Evolutionary conservation across 2,888 invertebrate genomes (phyloP), one percentile per base, ranked within the genome.

Genomic region (Dicyrtoma fusca): DNA sequence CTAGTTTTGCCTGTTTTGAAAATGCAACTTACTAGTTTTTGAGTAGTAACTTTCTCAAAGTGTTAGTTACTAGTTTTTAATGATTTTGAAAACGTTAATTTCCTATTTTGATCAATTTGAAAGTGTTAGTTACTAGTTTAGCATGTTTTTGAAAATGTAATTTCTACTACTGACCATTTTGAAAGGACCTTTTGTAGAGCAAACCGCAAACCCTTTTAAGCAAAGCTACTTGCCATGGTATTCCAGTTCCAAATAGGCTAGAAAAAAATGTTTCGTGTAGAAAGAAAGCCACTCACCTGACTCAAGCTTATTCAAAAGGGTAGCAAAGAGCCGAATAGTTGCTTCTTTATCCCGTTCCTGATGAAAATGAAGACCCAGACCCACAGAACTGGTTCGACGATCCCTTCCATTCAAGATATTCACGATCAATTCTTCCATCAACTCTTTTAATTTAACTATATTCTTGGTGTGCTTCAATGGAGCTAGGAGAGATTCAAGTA

Each of bases 281-380:
- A 57, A 57, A 26, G 26, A 6, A 3, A 6, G 17, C 6, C n/a
- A 51, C 3, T 0, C 68, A 72, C 77, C 76, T 57, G 64, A 25
- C 19, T 79, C 77, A n/a, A 81, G 73, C 81, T 84, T 85, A 78
- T 85, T 85, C 53, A 85, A 68, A n/a, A 82, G 64, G n/a, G 78
- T 75, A 23, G 81, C 81, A 13, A 79, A 69, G 0, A 82, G 74
- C 53, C 81, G 73, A 42, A 79, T 74, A 59, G 78, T 75, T 21
- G 77, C 68, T 49, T 62, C 25, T 68, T 53, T 61, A 72, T 75
- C 63, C 34, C 45, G 11, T 55, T 13, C 10, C 11, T 5, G 11
- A 34, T 34, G 34, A 34, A 34, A 34, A 34, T 34, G 34, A 25
- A 59, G 17, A 53, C 53, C 21, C 11, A 21, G 19, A 53, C 34